Base-by-base conservation (phyloP, 2,888 invertebrate species). In the Cryptocephalus primarius region DNA sequence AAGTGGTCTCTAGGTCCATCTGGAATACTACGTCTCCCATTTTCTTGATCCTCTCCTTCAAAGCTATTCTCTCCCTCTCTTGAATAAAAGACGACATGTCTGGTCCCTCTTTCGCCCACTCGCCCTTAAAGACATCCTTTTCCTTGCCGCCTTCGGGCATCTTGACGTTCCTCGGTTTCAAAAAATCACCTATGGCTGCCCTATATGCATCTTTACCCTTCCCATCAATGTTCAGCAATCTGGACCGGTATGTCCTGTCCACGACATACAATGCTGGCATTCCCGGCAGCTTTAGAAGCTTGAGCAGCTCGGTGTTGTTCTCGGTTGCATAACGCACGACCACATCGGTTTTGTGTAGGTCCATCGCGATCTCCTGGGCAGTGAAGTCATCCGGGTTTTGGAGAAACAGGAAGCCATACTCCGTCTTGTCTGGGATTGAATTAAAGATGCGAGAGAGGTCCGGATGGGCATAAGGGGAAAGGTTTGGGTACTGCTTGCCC, bases 1-100 rank as follows among this genome's bases (percentile, higher is more conserved):
- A 40, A 39, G 90, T 85, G 60, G 85, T 87, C 68, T 93, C 90
- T 47, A 97, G 69, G 71, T 97, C 97, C 52, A 82, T 79, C 69
- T 89, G 87, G 66, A 87, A 90, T 1, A 94, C 77, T 8, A 76
- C 66, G 64, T 86, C 81, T 33, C 70, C 69, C 55, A 65, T 64
- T 52, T 60, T 58, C 46, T 67, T 70, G 9, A 69, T 61, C 47
- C 64, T 63, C 38, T 67, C 59, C 36, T 61, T 55, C 40, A 69
- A 56, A 45, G 60, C 63, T 53, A 63, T 57, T 13, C 55, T 54
- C 45, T 63, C 63, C 38, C 58, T 55, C 12, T 64, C 61, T 48
- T 60, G 57, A 47, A 59, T 56, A 33, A 65, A 51, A 32, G 55
- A 55, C 11, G 52, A 50, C 48, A 60, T 58, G 43, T 65, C 62